Conservation (phyloP, 2,888 invertebrate genomes). For the Drosophila kambysellisi region DNA sequence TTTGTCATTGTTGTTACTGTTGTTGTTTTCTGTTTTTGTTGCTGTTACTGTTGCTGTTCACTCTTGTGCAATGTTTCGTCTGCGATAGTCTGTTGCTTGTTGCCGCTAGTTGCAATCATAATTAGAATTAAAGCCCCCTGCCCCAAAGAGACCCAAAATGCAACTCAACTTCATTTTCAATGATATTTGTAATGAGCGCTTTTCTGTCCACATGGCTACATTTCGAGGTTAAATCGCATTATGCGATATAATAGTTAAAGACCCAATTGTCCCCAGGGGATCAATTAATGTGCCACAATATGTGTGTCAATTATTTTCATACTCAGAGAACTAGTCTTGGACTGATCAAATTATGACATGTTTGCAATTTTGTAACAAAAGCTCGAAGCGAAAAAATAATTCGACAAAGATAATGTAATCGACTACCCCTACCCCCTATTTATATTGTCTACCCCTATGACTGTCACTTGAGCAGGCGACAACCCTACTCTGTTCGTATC, state of each 20-base stretch:
- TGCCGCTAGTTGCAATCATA: conserved; percentile 57
- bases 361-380: conserved; percentile 10
- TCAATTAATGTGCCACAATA: neutral
- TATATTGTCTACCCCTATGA: conserved; percentile 40
- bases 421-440: neutral
- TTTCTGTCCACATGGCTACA: conserved; percentile 22
- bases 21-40: conserved; percentile 45
- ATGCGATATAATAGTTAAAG: conserved; percentile 9
- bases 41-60: conserved; percentile 55
- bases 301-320: neutral
- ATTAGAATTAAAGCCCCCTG: conserved; percentile 28
- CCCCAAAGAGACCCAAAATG: conserved; percentile 19
- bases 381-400: neutral
- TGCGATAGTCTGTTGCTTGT: conserved; percentile 46
- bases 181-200: conserved; percentile 52
- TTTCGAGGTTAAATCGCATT: conserved; percentile 21
- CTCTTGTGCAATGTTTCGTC: conserved; percentile 63
- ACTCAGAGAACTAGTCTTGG: conserved; percentile 3
- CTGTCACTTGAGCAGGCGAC: conserved; percentile 6
- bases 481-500: conserved; percentile 12
- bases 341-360: neutral
- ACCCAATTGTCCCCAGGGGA: neutral
- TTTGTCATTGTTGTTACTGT: conserved; percentile 27
- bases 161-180: conserved; percentile 47
- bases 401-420: neutral